Conservation (phyloP, 2,888 invertebrate species). For the Dicycla oo region DNA sequence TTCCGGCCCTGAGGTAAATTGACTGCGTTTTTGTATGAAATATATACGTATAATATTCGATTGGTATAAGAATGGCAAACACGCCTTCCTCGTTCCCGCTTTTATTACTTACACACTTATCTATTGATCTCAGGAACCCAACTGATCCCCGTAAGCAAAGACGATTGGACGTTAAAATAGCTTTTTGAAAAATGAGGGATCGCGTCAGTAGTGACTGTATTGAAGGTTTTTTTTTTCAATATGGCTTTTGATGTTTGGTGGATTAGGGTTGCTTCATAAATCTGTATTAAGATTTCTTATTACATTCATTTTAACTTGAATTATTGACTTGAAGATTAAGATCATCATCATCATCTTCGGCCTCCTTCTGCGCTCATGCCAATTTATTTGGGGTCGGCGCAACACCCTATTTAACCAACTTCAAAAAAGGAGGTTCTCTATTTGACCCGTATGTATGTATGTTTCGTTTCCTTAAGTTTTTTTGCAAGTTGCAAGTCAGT, state of each 20-base stretch:
- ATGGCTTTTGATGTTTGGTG: slow-evolving; percentile 13
- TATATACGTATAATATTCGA: slow-evolving; percentile 55
- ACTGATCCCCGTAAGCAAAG: slow-evolving; percentile 41
- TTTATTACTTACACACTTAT: slow-evolving; percentile 56
- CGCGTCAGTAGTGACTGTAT: slow-evolving; percentile 27
- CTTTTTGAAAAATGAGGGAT: slow-evolving; percentile 53
- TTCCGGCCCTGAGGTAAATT: slow-evolving; percentile 46
- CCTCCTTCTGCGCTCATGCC: no score
- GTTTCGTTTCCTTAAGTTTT: no score
- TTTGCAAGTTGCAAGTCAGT: no score
- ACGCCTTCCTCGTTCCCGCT: slow-evolving; percentile 46
- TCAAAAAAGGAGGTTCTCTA: no score
- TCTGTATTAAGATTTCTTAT: slow-evolving; percentile 8
- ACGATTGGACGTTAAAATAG: slow-evolving; percentile 45
- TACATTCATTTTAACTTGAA: background rate
- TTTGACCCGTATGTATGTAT: no score
- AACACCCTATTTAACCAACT: no score
- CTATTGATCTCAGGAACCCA: slow-evolving; percentile 51
- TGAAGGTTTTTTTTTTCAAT: slow-evolving; percentile 40
- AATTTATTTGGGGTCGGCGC: no score
- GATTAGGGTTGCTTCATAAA: slow-evolving; percentile 35
- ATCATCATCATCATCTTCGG: no score
- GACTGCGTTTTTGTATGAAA: slow-evolving; percentile 57
- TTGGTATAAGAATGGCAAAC: slow-evolving; percentile 35
- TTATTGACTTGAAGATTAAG: no score